Conservation (phyloP, 2,888 invertebrate species). For the Drosophila longiperda region DNA sequence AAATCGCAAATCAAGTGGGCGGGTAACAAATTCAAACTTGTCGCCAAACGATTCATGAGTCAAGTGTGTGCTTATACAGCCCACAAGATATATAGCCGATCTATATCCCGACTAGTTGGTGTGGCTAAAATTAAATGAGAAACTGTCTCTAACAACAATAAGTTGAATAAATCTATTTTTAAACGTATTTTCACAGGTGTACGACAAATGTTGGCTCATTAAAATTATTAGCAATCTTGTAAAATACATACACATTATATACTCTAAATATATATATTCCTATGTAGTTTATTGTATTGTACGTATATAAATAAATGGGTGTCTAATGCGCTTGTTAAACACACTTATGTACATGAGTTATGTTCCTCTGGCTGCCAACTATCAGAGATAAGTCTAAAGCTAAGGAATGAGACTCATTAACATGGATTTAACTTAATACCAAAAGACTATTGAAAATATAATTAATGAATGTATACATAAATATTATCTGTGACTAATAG, state of each 20-base stretch:
- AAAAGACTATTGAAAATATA: neutral
- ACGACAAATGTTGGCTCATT: constrained; percentile 74
- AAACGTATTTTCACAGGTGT: constrained; percentile 76
- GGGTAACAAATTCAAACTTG: constrained; percentile 30
- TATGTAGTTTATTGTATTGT: constrained; percentile 7
- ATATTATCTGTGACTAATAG: neutral
- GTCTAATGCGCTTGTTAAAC: constrained; percentile 62
- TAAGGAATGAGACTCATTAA: constrained; percentile 1
- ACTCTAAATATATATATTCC: constrained; percentile 1
- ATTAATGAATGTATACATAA: neutral
- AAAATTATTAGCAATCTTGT: constrained; percentile 70
- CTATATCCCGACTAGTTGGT: constrained; percentile 39
- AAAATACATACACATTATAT: constrained; percentile 16
- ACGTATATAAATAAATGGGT: constrained; percentile 15
- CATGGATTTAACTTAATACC: neutral
- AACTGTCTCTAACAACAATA: constrained; percentile 54
- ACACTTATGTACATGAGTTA: constrained; percentile 25
- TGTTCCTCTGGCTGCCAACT: constrained; percentile 33
- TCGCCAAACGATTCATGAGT: constrained; percentile 25
- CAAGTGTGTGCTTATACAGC: constrained; percentile 5
- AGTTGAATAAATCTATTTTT: constrained; percentile 74
- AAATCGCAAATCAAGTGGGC: constrained; percentile 43
- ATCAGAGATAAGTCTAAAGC: constrained; percentile 21
- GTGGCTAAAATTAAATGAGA: constrained; percentile 67
- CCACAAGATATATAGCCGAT: neutral